phyloP scores from a whole-genome alignment of 2,797 vertebrate genomes.

The Artibeus lituratus region DNA sequence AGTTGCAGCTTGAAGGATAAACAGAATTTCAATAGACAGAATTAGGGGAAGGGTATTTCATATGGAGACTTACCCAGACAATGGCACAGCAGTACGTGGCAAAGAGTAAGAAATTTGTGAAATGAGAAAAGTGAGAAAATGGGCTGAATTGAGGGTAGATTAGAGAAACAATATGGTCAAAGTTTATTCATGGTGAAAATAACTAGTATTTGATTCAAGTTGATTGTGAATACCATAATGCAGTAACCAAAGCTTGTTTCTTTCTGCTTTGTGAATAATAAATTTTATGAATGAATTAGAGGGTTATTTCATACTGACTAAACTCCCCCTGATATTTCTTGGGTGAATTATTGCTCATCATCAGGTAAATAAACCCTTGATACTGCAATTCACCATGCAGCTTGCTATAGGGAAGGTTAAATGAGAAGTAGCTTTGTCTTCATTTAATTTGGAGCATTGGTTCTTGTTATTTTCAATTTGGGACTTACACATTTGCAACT shows the following conservation, averaged over 20 bases:
- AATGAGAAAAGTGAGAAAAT: neutral
- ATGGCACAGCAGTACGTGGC: neutral
- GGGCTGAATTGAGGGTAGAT: neutral
- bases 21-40: neutral
- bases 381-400: neutral
- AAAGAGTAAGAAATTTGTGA: neutral
- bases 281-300: constrained; percentile 2
- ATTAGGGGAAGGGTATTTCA: neutral
- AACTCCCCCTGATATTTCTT: constrained; percentile 9
- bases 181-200: neutral
- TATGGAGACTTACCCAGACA: neutral
- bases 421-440: constrained; percentile 18
- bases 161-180: neutral
- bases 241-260: neutral
- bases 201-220: neutral
- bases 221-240: neutral
- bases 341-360: neutral
- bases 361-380: constrained; percentile 25
- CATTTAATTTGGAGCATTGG: neutral
- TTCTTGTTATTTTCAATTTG: constrained; percentile 29
- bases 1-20: neutral
- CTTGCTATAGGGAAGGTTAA: neutral
- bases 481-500: neutral
- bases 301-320: constrained; percentile 5
- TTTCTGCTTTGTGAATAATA: constrained; percentile 21